Percentiles rank a stretch among this genome's conserved stretches.
Conservation (phyloP, 2,797 vertebrate species). For the Echiichthys vipera region DNA sequence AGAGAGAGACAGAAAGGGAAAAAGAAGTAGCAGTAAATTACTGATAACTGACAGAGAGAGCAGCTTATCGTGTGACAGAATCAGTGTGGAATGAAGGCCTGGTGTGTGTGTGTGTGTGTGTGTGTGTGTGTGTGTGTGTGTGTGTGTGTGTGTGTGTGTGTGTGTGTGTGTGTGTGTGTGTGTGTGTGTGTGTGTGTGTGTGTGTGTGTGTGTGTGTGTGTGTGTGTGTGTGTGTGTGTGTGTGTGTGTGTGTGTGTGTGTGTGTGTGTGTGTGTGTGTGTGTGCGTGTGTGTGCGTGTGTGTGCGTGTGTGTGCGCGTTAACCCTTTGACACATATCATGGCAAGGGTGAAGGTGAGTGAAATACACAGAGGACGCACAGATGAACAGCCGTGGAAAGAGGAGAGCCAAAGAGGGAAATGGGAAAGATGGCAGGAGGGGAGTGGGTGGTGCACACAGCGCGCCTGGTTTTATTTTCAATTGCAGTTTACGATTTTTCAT, state of each 20-base stretch:
- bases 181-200: too few relatives aligned
- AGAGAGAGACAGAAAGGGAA: slow-evolving; percentile 49
- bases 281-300: too few relatives aligned
- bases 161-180: too few relatives aligned
- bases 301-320: slow-evolving; percentile 74
- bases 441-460: slow-evolving; percentile 50
- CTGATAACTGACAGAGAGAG: slow-evolving; percentile 81
- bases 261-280: too few relatives aligned
- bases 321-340: slow-evolving; percentile 87
- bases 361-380: slow-evolving; percentile 30
- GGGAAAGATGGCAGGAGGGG: slow-evolving; percentile 42
- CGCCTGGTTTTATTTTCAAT: slow-evolving; percentile 79
- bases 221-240: too few relatives aligned
- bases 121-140: too few relatives aligned
- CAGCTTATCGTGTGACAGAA: slow-evolving; percentile 82
- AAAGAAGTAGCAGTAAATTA: slow-evolving; percentile 81
- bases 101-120: too few relatives aligned
- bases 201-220: too few relatives aligned
- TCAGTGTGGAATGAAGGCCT: slow-evolving; percentile 85
- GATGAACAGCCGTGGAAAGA: slow-evolving; percentile 49
- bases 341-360: slow-evolving; percentile 66
- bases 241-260: too few relatives aligned
- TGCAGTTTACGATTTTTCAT: slow-evolving; percentile 83
- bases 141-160: too few relatives aligned
- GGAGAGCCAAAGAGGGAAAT: slow-evolving; percentile 42